phyloP scores from a whole-genome alignment of 2,888 invertebrate species.

The Tridacna crocea region DNA sequence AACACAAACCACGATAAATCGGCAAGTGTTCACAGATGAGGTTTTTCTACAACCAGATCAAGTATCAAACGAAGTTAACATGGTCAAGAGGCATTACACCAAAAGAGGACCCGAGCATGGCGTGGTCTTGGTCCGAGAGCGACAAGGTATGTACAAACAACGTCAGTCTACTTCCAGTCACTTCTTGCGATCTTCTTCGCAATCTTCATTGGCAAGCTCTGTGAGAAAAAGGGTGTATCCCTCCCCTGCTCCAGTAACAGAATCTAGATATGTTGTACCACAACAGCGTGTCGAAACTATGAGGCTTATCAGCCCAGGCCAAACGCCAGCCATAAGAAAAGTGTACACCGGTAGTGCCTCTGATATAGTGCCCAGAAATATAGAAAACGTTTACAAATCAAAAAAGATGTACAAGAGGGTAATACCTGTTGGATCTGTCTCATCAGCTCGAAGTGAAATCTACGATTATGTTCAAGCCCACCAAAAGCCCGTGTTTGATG shows the following conservation, averaged over 20 bases:
- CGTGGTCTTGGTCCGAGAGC: background rate
- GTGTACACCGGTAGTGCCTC: background rate
- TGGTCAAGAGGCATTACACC: conserved; percentile 8
- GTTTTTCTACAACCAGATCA: background rate
- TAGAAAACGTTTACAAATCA: conserved; percentile 54
- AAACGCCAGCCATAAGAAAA: background rate
- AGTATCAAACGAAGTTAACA: background rate
- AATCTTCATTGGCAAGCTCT: background rate
- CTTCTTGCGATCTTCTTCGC: background rate
- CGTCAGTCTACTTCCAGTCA: conserved; percentile 1
- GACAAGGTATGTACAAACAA: conserved; percentile 2
- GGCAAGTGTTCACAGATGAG: conserved; percentile 9
- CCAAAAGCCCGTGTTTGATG: conserved; percentile 1
- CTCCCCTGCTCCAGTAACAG: conserved; percentile 27
- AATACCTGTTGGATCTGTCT: conserved; percentile 2
- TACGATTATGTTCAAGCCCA: conserved; percentile 15
- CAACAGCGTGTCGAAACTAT: background rate
- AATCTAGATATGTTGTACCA: background rate
- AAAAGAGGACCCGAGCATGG: conserved; percentile 4
- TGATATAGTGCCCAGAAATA: conserved; percentile 47
- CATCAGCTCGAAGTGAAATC: conserved; percentile 2
- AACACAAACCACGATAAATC: conserved; percentile 12
- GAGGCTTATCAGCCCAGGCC: background rate
- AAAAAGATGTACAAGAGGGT: conserved; percentile 6
- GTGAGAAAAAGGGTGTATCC: conserved; percentile 40